A percentile compares a stretch with the other conserved stretches of the same genome.
Conservation (phyloP, 1,140 invertebrate species). For the Spodoptera frugiperda region DNA sequence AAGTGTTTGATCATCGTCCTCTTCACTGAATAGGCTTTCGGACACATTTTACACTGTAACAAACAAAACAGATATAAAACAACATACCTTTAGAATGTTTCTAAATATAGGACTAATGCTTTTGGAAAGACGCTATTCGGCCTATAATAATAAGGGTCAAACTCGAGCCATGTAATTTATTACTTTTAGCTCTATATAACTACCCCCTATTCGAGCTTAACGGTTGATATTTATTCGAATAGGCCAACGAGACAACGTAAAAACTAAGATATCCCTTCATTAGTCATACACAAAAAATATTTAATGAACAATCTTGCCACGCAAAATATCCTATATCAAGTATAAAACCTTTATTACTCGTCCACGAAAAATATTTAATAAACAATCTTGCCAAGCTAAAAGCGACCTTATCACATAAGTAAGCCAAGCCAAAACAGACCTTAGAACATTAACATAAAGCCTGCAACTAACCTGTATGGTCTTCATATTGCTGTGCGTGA, state of each 20-base stretch:
- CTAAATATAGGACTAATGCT: neutral
- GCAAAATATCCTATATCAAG: neutral
- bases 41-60: constrained; percentile 79
- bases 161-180: no score
- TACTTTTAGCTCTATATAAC: no score
- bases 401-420: neutral
- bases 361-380: neutral
- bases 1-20: constrained; percentile 79
- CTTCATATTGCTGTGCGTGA: constrained; percentile 74
- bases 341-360: neutral
- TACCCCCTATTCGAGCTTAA: no score
- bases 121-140: no score
- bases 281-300: no score
- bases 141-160: no score
- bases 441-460: neutral
- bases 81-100: neutral
- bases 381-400: neutral
- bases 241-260: no score
- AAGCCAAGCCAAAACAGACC: neutral
- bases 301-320: neutral
- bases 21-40: constrained; percentile 77
- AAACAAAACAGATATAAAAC: neutral
- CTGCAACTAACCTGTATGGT: constrained; percentile 66
- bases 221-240: no score
- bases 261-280: no score